phyloP scores from a whole-genome alignment of 1,140 invertebrate genomes.

The Leptonema lineaticorne region DNA sequence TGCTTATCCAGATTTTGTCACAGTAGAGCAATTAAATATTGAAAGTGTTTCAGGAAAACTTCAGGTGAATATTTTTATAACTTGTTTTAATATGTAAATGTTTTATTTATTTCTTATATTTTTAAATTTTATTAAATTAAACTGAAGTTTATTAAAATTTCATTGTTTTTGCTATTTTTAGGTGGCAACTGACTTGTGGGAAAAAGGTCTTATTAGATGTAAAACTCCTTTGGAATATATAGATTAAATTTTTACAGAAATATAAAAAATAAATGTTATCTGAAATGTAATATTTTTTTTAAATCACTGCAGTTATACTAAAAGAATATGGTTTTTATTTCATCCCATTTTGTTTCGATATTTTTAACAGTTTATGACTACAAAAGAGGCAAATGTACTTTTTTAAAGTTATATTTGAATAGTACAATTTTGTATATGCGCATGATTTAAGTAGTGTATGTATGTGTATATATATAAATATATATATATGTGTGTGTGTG shows the following conservation, averaged over 20 bases:
- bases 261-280: neutral
- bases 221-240: constrained; percentile 55
- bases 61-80: constrained; percentile 41
- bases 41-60: constrained; percentile 63
- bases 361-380: too few species aligned
- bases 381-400: too few species aligned
- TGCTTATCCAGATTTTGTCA: constrained; percentile 74
- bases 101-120: constrained; percentile 2
- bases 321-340: too few species aligned
- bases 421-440: too few species aligned
- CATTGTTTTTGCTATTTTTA: constrained; percentile 44
- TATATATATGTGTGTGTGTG: neutral
- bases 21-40: constrained; percentile 70
- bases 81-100: neutral
- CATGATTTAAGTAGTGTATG: too few species aligned
- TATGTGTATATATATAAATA: neutral
- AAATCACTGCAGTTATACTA: too few species aligned
- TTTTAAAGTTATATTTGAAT: too few species aligned
- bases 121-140: constrained; percentile 17
- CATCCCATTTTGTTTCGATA: too few species aligned
- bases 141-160: constrained; percentile 19
- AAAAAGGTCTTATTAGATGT: constrained; percentile 68
- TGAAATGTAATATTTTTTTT: constrained; percentile 9
- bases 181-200: constrained; percentile 69
- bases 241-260: constrained; percentile 52